Conservation (phyloP, 2,888 invertebrate genomes). For the Cybosia mesomella region DNA sequence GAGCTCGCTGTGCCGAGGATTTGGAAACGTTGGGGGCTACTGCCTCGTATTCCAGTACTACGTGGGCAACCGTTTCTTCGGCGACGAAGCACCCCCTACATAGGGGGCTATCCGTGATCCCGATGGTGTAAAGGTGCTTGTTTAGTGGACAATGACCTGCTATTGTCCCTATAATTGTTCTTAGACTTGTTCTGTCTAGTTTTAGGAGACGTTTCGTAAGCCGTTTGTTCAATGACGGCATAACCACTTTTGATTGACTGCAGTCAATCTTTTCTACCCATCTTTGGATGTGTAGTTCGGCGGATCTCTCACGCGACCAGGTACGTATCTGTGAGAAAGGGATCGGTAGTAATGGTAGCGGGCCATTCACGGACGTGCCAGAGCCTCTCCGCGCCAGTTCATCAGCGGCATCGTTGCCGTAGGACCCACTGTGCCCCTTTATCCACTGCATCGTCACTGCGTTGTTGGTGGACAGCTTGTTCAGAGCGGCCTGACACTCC, state of each 20-base stretch:
- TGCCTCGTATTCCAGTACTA: conserved; percentile 1
- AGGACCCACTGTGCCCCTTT: too few species aligned
- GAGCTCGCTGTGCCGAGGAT: conserved; percentile 12
- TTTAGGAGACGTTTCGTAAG: conserved; percentile 4
- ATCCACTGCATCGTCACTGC: too few species aligned
- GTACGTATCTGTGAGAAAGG: neutral
- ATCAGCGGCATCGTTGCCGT: too few species aligned
- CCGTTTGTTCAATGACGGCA: neutral
- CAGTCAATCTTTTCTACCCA: neutral
- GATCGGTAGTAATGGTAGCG: too few species aligned
- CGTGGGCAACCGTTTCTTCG: conserved; percentile 7
- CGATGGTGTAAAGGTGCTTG: neutral
- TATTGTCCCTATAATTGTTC: conserved; percentile 6
- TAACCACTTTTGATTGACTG: neutral
- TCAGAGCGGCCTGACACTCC: neutral
- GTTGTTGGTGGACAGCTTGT: too few species aligned
- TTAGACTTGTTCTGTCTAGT: conserved; percentile 3
- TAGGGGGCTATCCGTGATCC: neutral
- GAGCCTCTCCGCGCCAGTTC: neutral
- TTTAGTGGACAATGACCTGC: neutral
- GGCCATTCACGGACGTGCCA: neutral
- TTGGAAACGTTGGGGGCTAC: neutral
- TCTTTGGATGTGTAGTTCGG: neutral
- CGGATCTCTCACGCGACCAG: neutral
- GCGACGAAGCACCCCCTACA: too few species aligned